Evolutionary conservation across 1,140 invertebrate genomes (phyloP).

Genomic region (Theocolax elegans): DNA sequence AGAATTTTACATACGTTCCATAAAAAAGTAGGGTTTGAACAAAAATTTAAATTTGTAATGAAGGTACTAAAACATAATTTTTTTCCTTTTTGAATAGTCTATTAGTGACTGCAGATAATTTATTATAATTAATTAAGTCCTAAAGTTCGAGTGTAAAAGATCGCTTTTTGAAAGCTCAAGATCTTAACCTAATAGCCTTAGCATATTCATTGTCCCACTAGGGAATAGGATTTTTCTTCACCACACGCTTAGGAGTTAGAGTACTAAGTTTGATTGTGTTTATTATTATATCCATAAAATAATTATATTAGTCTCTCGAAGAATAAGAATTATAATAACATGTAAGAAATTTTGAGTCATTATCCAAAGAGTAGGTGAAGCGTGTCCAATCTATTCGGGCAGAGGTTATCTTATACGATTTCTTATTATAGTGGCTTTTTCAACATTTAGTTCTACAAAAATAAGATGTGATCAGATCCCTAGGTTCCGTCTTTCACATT

Average conservation of each 20-base stretch:
- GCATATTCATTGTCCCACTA: conserved; percentile 5
- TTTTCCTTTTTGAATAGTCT: background rate
- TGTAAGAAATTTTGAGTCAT: background rate
- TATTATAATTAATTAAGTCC: background rate
- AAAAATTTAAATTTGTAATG: background rate
- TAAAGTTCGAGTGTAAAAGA: too few relatives aligned
- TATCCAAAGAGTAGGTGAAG: background rate
- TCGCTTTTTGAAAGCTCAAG: background rate
- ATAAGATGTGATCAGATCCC: background rate
- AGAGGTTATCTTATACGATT: background rate
- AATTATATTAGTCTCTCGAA: background rate
- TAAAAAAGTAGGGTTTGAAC: background rate
- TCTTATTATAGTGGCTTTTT: background rate
- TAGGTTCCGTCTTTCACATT: background rate
- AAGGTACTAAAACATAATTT: background rate
- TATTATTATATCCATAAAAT: background rate
- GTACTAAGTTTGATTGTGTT: background rate
- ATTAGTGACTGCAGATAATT: background rate
- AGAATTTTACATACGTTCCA: conserved; percentile 4
- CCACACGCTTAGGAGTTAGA: too few relatives aligned
- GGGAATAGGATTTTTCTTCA: background rate
- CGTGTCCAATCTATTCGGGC: background rate
- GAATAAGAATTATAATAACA: background rate
- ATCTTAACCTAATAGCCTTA: background rate
- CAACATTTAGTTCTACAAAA: background rate